phyloP scores from a whole-genome alignment of 2,888 invertebrate genomes.

The Graphium colonna region DNA sequence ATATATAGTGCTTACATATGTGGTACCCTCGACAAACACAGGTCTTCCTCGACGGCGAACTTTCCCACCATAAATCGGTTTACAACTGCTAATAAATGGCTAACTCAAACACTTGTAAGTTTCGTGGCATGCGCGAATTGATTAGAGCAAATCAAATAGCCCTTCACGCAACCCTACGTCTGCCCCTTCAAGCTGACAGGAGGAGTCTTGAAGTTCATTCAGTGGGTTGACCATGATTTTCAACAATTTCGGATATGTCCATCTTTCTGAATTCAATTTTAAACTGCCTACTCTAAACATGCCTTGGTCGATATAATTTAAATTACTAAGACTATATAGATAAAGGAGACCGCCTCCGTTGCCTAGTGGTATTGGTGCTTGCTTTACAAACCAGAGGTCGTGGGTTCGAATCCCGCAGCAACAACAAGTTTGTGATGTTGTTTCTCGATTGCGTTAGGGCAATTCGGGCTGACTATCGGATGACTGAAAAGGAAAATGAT shows the following conservation, averaged over 20 bases:
- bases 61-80: constrained; percentile 15
- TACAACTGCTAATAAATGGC: constrained; percentile 27
- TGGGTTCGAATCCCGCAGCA: too few species aligned
- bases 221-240: constrained; percentile 33
- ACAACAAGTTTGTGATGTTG: too few species aligned
- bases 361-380: too few species aligned
- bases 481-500: too few species aligned
- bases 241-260: background rate
- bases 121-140: constrained; percentile 37
- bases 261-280: too few species aligned
- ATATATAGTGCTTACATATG: background rate
- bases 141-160: constrained; percentile 62
- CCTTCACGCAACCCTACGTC: constrained; percentile 38
- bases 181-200: constrained; percentile 38
- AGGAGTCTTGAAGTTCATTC: constrained; percentile 47
- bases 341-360: too few species aligned
- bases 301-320: too few species aligned
- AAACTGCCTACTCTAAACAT: too few species aligned
- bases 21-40: background rate
- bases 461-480: too few species aligned
- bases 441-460: too few species aligned
- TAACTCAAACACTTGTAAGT: constrained; percentile 30
- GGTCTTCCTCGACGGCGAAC: background rate
- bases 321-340: too few species aligned
- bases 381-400: too few species aligned